Conservation (phyloP, 2,113 vertebrate species). For the Beaufortia kweichowensis region DNA sequence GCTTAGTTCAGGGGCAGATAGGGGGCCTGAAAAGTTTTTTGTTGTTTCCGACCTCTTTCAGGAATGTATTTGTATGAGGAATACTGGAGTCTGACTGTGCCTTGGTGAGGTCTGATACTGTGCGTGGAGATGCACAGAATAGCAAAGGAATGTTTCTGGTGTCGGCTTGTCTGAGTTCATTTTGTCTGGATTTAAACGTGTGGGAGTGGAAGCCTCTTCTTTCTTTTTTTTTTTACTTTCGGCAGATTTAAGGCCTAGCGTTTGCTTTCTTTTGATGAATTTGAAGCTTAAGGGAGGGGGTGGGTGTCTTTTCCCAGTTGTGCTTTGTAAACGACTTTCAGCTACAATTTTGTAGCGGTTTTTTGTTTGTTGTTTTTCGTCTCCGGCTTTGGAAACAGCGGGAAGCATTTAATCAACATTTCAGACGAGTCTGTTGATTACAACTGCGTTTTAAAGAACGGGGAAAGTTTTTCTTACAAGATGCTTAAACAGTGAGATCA, state of each 20-base stretch:
- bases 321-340: slow-evolving; percentile 50
- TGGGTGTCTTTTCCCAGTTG: slow-evolving; percentile 36
- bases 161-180: slow-evolving; percentile 68
- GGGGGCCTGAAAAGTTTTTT: not conserved
- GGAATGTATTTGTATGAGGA: slow-evolving; percentile 60
- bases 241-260: slow-evolving; percentile 3
- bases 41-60: slow-evolving; percentile 57
- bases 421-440: slow-evolving; percentile 51
- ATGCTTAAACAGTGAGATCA: slow-evolving; percentile 65
- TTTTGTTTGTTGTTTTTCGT: slow-evolving; percentile 38
- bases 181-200: slow-evolving; percentile 43
- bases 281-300: slow-evolving; percentile 31
- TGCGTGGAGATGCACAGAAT: slow-evolving; percentile 43
- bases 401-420: slow-evolving; percentile 24
- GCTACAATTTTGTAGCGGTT: slow-evolving; percentile 48
- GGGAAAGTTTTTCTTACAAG: slow-evolving; percentile 60
- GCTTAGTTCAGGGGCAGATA: slow-evolving; percentile 13
- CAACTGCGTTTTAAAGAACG: slow-evolving; percentile 68
- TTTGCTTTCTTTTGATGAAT: slow-evolving; percentile 35
- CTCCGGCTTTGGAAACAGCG: slow-evolving; percentile 33
- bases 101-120: slow-evolving; percentile 50
- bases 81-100: slow-evolving; percentile 57
- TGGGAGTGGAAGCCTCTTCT: slow-evolving; percentile 29
- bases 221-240: slow-evolving; percentile 12
- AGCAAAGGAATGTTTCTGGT: slow-evolving; percentile 67